Evolutionary conservation across 2,113 vertebrate genomes (phyloP), one percentile per base, ranked within the genome.

Genomic region (Strix aluco): DNA sequence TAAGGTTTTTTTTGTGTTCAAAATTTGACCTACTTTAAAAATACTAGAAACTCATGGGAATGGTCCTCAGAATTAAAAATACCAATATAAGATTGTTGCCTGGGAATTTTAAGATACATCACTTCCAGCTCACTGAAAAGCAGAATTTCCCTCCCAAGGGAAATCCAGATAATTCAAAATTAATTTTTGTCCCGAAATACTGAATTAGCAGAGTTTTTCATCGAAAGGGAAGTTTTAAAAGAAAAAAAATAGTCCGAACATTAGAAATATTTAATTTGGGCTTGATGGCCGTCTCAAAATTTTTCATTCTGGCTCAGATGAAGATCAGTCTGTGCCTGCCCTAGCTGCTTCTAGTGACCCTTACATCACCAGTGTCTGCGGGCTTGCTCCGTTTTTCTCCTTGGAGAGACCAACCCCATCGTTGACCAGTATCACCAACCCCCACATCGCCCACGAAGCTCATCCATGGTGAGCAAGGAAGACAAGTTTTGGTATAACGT

Each of bases 11-110:
- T 92, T 95, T 96, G 92, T 97, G 95, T 96, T 94, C 86, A 82
- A 92, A 97, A 96, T 95, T 91, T 96, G 95, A 96, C 97, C 97
- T 97, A 97, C 96, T 97, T 97, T 90, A 91, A 97, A 96, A 96
- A 95, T 81, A 95, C 66, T 80, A 77, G 94, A 55, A 96, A 87
- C 95, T 96, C 97, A 87, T 95, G 95, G 95, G 94, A 97, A 95
- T 87, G 89, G 91, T 94, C 92, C 71, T 96, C 92, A 94, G 83
- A 96, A 97, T 96, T 97, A 94, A 96, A 95, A 97, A 97, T 97
- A 96, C 96, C 95, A 96, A 95, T 97, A 96, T 95, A 81, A 95
- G 91, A 95, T 94, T 97, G 95, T 97, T 97, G 95, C 96, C 90
- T 95, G 96, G 95, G 94, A 96, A 94, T 97, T 96, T 97, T 94